Conservation (phyloP, 2,797 vertebrate species). For the Agapornis canus region DNA sequence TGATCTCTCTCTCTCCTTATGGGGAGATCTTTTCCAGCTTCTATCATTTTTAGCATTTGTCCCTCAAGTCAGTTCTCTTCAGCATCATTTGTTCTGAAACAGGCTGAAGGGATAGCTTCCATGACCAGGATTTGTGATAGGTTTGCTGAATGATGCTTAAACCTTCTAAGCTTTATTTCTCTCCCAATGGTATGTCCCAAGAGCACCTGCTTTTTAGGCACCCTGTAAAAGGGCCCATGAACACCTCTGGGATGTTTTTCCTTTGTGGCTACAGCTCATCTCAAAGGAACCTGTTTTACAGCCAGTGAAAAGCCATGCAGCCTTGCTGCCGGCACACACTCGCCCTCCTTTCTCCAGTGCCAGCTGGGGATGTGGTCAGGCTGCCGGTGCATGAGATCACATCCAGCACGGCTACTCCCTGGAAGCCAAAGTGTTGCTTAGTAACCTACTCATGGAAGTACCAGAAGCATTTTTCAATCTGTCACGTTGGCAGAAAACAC, state of each 20-base stretch:
- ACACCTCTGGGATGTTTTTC: neutral
- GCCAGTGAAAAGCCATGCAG: neutral
- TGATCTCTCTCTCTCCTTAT: neutral
- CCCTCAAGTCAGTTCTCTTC: neutral
- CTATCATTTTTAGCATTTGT: conserved; percentile 4
- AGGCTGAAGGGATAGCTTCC: neutral
- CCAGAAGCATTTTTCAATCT: conserved; percentile 70
- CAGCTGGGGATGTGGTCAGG: conserved; percentile 58
- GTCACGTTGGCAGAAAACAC: conserved; percentile 49
- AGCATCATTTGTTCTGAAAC: neutral
- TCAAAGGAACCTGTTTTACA: neutral
- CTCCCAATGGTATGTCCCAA: accelerated
- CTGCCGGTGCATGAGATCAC: conserved; percentile 33
- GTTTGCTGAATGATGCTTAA: neutral
- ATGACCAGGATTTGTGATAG: neutral
- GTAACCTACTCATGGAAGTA: conserved; percentile 66
- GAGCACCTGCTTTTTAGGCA: neutral
- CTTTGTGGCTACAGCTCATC: neutral
- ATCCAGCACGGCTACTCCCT: conserved; percentile 55
- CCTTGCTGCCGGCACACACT: neutral
- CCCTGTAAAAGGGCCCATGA: accelerated
- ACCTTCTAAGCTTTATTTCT: neutral
- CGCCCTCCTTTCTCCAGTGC: neutral
- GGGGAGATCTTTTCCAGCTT: neutral
- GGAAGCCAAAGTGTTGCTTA: conserved; percentile 71